These are phyloP conservation scores for Acestrorhynchus altus DNA, from an alignment of 2,797 vertebrate species.

Conservation along the genomic window DNA sequence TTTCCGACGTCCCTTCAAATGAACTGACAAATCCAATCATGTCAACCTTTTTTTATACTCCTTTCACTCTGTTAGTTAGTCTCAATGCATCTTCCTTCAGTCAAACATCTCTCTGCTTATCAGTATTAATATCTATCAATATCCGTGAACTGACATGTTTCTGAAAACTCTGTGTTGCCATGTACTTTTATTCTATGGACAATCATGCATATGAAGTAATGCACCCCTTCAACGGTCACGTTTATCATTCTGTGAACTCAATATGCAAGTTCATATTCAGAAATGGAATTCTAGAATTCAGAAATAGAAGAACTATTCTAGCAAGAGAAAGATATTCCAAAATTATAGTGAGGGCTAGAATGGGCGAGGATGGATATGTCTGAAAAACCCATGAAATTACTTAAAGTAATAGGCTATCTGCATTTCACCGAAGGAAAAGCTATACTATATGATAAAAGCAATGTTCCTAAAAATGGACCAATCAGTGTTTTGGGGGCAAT, in stretches of 20 bases:
- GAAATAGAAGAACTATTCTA: neutral
- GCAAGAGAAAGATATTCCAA: neutral
- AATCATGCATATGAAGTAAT: neutral
- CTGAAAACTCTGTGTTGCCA: conserved; percentile 24
- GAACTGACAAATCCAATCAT: conserved; percentile 47
- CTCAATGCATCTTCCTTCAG: conserved; percentile 12
- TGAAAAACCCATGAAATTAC: too few species aligned
- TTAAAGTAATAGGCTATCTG: conserved; percentile 3
- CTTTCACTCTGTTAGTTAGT: conserved; percentile 26
- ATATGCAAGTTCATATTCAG: neutral
- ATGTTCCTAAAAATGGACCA: too few species aligned
- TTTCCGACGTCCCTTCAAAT: conserved; percentile 50
- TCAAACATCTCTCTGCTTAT: conserved; percentile 17
- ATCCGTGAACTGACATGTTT: neutral
- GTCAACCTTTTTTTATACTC: conserved; percentile 22
- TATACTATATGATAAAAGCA: too few species aligned
- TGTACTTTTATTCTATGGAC: neutral
- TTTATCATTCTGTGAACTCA: neutral
- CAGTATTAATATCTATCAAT: conserved; percentile 1
- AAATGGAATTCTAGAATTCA: neutral
- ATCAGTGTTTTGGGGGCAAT: too few species aligned
- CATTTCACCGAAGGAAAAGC: conserved; percentile 1
- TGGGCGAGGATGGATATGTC: neutral
- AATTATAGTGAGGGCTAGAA: neutral
- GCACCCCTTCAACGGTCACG: neutral